Evolutionary conservation across 2,113 vertebrate genomes (phyloP), one percentile per base, ranked within the genome.

Genomic region (Cephalopholis sonnerati): DNA sequence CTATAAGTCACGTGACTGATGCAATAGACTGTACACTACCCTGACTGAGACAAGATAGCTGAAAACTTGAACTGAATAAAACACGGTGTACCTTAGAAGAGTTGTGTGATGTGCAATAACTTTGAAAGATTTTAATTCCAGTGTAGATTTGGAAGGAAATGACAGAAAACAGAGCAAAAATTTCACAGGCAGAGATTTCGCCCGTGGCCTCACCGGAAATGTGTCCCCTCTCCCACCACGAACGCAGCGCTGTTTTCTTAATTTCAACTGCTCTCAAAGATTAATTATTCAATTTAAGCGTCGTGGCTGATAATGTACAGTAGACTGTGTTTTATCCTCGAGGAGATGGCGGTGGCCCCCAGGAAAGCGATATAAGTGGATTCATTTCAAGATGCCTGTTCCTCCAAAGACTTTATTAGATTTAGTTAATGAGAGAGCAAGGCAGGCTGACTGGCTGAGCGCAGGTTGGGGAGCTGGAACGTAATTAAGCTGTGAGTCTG

Each of bases 341-440:
- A 84, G 89, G 91, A 92, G 67, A 90, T 48, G 76, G 71, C 32
- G 66, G 67, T 41, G 76, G 85, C 83, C 87, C 88, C 87, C 91
- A 91, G 86, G 91, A 94, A 92, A 91, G 87, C 77, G 77, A 93
- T 93, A 91, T 92, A 93, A 93, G 92, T 90, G 90, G 92, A 90
- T 93, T 93, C 89, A 92, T 93, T 93, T 93, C 90, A 90, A 92
- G 87, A 92, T 90, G 91, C 83, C 89, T 90, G 89, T 92, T 89
- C 86, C 93, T 93, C 93, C 90, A 32, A 93, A 93, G 93, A 92
- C 91, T 91, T 94, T 93, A 94, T 93, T 94, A 92, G 89, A 92
- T 93, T 93, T 90, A 91, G 91, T 93, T 93, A 94, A 95, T 94
- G 94, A 94, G 93, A 89, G 90, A 77, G 90, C 85, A 46, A 93